phyloP scores from a whole-genome alignment of 2,888 invertebrate genomes.

The Anoncus sp. region DNA sequence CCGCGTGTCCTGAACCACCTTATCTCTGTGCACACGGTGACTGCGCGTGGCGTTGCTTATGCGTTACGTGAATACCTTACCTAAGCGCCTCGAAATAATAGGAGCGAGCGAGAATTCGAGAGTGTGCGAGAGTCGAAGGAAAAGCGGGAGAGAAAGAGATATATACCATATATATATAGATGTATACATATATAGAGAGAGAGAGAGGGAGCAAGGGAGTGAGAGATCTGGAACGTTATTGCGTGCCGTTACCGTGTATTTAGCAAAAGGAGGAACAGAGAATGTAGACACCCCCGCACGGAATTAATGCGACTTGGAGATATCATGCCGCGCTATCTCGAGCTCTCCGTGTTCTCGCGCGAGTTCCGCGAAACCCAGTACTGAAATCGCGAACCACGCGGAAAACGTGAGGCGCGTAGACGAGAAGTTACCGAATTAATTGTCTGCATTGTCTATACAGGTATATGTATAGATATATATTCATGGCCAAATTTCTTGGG shows the following conservation, averaged over 20 bases:
- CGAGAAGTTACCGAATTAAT: constrained; percentile 75
- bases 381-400: constrained; percentile 61
- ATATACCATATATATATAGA: no score
- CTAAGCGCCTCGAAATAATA: constrained; percentile 73
- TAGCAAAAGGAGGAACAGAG: constrained; percentile 69
- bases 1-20: constrained; percentile 69
- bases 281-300: constrained; percentile 61
- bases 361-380: constrained; percentile 36
- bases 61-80: constrained; percentile 83
- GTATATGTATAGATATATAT: neutral
- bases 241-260: constrained; percentile 70
- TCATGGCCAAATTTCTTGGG: neutral
- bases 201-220: constrained; percentile 15
- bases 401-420: constrained; percentile 80
- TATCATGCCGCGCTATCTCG: constrained; percentile 77
- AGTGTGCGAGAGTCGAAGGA: constrained; percentile 13
- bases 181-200: no score
- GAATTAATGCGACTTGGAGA: constrained; percentile 78
- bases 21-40: constrained; percentile 82
- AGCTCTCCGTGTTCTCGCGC: constrained; percentile 28
- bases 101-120: constrained; percentile 39
- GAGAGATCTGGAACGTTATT: constrained; percentile 63
- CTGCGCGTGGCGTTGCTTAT: constrained; percentile 81
- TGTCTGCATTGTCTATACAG: constrained; percentile 12
- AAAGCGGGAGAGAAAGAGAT: constrained; percentile 35